Evolutionary conservation across 2,113 vertebrate genomes (phyloP).

Genomic region (Desmodus rotundus): DNA sequence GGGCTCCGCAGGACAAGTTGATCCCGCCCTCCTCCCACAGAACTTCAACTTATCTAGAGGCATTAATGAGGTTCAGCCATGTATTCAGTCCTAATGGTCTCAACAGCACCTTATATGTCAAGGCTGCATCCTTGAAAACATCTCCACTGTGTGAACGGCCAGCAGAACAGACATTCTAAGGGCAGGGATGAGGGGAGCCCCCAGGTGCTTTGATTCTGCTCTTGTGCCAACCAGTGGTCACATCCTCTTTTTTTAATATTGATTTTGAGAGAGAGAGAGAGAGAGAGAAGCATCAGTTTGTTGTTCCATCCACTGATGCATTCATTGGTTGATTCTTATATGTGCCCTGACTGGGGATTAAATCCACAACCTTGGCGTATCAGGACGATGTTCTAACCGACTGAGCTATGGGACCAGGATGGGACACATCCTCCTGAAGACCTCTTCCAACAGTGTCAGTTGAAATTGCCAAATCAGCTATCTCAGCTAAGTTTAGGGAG

Average conservation of each 20-base stretch:
- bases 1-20: accelerated
- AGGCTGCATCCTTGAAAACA: not conserved
- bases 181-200: not conserved
- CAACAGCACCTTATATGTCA: not conserved
- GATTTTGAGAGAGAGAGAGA: no score
- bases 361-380: no score
- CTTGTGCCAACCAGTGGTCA: not conserved
- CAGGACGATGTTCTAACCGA: no score
- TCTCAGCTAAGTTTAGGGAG: not conserved
- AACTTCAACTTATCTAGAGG: not conserved
- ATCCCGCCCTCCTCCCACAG: not conserved
- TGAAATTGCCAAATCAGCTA: not conserved
- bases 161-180: not conserved
- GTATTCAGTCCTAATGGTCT: not conserved
- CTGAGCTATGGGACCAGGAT: no score
- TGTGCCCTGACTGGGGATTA: no score
- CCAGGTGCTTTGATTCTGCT: not conserved
- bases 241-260: not conserved
- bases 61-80: not conserved
- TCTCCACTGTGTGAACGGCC: not conserved
- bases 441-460: not conserved
- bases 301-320: no score
- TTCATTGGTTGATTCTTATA: no score
- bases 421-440: not conserved
- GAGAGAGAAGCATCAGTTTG: no score